These are phyloP conservation scores for Urocitellus parryii DNA, from an alignment of 2,113 vertebrate genomes.

Conservation along the genomic window DNA sequence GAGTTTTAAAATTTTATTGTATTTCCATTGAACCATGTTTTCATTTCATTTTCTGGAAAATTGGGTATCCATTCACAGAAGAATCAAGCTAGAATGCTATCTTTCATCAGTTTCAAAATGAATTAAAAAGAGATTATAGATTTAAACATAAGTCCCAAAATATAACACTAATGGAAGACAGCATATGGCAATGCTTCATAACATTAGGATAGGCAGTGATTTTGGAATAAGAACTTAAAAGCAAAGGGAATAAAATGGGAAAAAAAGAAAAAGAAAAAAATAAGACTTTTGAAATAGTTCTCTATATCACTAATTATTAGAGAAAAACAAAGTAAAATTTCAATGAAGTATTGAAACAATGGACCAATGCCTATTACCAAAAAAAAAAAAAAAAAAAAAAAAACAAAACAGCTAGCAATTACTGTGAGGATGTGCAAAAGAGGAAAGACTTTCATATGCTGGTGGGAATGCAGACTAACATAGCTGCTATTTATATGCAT, in stretches of 20 bases:
- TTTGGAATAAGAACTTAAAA: not conserved
- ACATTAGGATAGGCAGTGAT: not conserved
- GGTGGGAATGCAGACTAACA: no score
- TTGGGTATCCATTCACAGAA: not conserved
- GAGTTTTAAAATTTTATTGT: not conserved
- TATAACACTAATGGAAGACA: not conserved
- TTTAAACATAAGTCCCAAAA: not conserved
- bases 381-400: no score
- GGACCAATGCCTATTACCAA: no score
- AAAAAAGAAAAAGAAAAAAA: not conserved
- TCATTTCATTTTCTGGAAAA: not conserved
- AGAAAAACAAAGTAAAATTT: not conserved
- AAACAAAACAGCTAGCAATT: no score
- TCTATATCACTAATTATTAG: not conserved
- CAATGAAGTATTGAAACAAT: not conserved
- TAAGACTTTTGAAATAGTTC: not conserved
- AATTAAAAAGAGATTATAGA: not conserved
- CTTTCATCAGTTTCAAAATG: not conserved
- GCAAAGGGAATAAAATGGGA: not conserved
- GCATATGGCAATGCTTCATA: not conserved
- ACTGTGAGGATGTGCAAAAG: no score
- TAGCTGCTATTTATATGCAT: no score
- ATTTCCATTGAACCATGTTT: not conserved
- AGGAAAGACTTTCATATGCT: no score
- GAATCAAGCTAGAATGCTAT: not conserved